Percentiles rank a stretch among this genome's conserved stretches.
These are phyloP conservation scores for Ceraclea dissimilis DNA, from an alignment of 2,888 invertebrate species.

Conservation along the genomic window DNA sequence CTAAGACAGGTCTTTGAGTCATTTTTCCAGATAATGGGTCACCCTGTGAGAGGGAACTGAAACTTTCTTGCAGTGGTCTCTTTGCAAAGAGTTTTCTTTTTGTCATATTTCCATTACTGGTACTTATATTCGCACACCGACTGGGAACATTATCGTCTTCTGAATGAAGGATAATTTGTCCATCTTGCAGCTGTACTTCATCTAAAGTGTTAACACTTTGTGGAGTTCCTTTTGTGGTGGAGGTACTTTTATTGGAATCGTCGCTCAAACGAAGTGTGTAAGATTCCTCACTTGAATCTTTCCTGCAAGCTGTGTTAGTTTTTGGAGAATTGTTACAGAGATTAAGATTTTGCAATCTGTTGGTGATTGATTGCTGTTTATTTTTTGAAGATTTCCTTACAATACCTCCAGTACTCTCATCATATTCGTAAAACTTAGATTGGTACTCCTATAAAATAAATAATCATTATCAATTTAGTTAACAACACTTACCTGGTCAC, in stretches of 20 bases:
- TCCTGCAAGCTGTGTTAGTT: too few relatives aligned
- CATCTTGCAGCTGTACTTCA: too few relatives aligned
- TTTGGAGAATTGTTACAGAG: background rate
- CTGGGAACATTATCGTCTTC: background rate
- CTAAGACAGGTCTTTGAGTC: background rate
- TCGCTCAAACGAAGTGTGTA: background rate
- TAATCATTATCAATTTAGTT: too few relatives aligned
- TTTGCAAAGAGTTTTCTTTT: constrained; percentile 21
- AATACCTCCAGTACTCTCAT: background rate
- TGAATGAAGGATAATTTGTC: too few relatives aligned
- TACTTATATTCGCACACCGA: background rate
- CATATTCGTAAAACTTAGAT: constrained; percentile 14
- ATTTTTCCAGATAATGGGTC: background rate
- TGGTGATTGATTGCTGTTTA: background rate
- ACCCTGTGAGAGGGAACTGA: constrained; percentile 10
- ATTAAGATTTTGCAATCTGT: background rate
- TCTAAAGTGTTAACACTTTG: too few relatives aligned
- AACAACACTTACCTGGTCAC: too few relatives aligned
- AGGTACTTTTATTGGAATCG: too few relatives aligned
- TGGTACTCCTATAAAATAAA: constrained; percentile 22
- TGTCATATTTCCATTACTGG: background rate
- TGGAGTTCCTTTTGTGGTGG: too few relatives aligned
- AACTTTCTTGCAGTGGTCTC: constrained; percentile 14
- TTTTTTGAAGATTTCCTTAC: constrained; percentile 1
- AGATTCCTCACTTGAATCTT: background rate